Conservation (phyloP, 2,888 invertebrate genomes). For the Andrena camellia region DNA sequence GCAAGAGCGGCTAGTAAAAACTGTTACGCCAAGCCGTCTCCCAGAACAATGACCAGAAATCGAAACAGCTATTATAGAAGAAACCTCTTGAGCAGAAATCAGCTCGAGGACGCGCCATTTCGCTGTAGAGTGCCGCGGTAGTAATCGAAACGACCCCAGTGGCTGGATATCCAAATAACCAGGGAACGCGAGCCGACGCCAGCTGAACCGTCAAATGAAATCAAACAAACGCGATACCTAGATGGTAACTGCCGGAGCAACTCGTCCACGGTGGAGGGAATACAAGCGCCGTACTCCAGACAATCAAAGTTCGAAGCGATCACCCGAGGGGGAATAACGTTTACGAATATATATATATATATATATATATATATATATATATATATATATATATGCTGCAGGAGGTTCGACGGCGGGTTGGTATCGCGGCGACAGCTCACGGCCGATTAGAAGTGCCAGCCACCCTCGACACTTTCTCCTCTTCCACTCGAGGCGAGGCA, state of each 20-base stretch:
- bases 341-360: too few species aligned
- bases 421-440: constrained; percentile 39
- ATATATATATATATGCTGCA: too few species aligned
- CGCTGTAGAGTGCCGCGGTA: not conserved
- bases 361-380: too few species aligned
- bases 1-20: not conserved
- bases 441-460: constrained; percentile 59
- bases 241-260: constrained; percentile 10
- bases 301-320: constrained; percentile 37
- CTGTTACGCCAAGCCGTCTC: not conserved
- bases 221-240: constrained; percentile 37
- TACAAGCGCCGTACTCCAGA: constrained; percentile 15
- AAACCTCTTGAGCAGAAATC: not conserved
- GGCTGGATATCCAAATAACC: constrained; percentile 2
- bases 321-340: constrained; percentile 48
- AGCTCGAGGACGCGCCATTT: not conserved
- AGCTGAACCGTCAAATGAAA: constrained; percentile 39
- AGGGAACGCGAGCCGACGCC: not conserved
- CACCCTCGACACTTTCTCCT: constrained; percentile 47
- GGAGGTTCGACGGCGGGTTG: not conserved
- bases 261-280: constrained; percentile 13
- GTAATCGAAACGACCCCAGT: not conserved
- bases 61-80: too few species aligned
- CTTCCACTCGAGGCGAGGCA: constrained; percentile 32
- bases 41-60: not conserved